phyloP scores from a whole-genome alignment of 2,113 vertebrate species.

The Atrichornis clamosus region DNA sequence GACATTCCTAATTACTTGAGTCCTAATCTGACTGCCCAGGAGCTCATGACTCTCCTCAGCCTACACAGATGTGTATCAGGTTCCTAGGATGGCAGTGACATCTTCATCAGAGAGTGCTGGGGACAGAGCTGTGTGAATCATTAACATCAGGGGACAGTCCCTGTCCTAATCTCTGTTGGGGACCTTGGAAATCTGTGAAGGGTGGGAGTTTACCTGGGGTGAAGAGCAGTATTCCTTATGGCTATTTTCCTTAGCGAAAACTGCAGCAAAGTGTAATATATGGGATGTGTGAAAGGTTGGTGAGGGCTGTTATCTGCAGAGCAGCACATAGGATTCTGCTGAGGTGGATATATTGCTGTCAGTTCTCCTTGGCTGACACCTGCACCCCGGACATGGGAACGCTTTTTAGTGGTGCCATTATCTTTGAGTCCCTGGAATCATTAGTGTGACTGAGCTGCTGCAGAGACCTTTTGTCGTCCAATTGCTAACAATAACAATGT shows the following conservation, averaged over 20 bases:
- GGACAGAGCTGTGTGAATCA: neutral
- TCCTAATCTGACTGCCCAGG: neutral
- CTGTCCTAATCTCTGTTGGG: neutral
- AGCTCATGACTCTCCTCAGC: neutral
- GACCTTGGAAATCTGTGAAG: neutral
- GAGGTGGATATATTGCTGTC: neutral
- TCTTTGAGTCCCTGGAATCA: slow-evolving; percentile 9
- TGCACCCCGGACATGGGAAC: accelerated
- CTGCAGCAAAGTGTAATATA: neutral
- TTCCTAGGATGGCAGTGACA: neutral
- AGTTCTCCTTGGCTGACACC: neutral
- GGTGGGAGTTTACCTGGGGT: neutral
- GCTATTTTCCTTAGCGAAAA: neutral
- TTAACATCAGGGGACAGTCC: neutral
- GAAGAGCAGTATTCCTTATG: neutral
- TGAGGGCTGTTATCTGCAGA: neutral
- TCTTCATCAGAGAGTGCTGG: neutral
- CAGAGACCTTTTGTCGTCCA: slow-evolving; percentile 5
- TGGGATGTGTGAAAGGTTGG: neutral
- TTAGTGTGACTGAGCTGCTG: neutral
- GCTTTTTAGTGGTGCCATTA: neutral
- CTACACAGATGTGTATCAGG: accelerated
- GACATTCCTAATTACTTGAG: neutral
- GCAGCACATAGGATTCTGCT: neutral
- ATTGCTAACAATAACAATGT: neutral